phyloP scores from a whole-genome alignment of 2,113 vertebrate genomes.

The Muntiacus reevesi region DNA sequence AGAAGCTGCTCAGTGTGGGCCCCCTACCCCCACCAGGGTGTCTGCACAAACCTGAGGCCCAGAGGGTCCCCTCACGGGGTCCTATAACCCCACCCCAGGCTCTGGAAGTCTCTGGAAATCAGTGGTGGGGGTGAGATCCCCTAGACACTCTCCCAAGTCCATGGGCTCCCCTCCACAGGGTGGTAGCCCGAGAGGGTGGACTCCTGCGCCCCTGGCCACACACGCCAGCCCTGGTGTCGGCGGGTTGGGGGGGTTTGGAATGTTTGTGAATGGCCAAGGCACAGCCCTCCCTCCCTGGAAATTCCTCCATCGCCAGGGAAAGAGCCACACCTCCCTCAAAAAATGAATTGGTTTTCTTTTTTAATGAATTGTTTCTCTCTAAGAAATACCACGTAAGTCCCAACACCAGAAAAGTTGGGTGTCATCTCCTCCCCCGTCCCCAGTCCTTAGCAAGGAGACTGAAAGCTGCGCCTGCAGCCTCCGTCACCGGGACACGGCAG shows the following conservation, averaged over 20 bases:
- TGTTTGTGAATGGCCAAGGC: neutral
- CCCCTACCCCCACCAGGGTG: neutral
- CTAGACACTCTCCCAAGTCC: neutral
- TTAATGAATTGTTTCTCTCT: neutral
- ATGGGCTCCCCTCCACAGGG: neutral
- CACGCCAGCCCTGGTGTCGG: neutral
- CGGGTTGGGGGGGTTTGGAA: rapidly evolving
- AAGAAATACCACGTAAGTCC: neutral
- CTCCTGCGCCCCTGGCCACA: neutral
- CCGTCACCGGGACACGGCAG: neutral
- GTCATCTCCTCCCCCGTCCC: neutral
- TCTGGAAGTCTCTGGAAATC: neutral
- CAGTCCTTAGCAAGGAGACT: neutral
- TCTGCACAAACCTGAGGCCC: neutral
- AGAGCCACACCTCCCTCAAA: neutral
- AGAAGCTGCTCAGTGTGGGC: neutral
- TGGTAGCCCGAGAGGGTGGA: rapidly evolving
- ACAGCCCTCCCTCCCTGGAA: neutral
- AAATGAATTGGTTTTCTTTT: neutral
- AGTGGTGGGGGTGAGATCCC: neutral
- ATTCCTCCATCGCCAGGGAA: neutral
- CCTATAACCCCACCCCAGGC: neutral
- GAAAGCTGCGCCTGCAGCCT: neutral
- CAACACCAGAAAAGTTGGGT: neutral
- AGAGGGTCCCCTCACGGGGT: rapidly evolving